A percentile compares a stretch with the other conserved stretches of the same genome.
These are phyloP conservation scores for Rhyacophila evoluta DNA, from an alignment of 2,888 invertebrate genomes.

Conservation along the genomic window DNA sequence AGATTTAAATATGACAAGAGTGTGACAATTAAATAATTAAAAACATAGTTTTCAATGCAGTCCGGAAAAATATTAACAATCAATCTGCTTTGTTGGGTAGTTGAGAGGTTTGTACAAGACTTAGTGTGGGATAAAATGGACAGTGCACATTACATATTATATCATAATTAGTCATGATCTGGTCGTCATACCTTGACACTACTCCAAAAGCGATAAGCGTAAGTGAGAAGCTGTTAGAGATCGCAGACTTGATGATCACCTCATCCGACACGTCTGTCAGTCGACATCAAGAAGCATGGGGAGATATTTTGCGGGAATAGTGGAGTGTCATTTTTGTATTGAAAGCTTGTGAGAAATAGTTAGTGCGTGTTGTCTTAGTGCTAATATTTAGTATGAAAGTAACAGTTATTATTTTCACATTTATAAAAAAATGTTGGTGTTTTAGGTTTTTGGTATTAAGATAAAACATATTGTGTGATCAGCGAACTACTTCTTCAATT, in stretches of 20 bases:
- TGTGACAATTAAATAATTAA: neutral
- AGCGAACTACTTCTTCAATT: neutral
- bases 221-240: constrained; percentile 18
- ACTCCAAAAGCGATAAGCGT: constrained; percentile 7
- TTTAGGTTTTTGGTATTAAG: neutral
- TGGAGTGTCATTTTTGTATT: neutral
- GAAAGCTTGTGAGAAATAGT: neutral
- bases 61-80: too few species aligned
- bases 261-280: constrained; percentile 8
- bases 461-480: neutral
- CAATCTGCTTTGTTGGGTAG: neutral
- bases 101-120: neutral
- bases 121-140: neutral
- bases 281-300: constrained; percentile 6
- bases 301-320: neutral
- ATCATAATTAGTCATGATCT: neutral
- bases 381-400: constrained; percentile 12
- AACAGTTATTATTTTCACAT: neutral
- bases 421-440: neutral
- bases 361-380: neutral
- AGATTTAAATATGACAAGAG: neutral
- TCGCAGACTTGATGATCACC: constrained; percentile 2
- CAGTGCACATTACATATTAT: constrained; percentile 4
- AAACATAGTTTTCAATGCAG: too few species aligned
- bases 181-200: neutral